Conservation (phyloP, 2,888 invertebrate genomes). For the Nasonia oneida region DNA sequence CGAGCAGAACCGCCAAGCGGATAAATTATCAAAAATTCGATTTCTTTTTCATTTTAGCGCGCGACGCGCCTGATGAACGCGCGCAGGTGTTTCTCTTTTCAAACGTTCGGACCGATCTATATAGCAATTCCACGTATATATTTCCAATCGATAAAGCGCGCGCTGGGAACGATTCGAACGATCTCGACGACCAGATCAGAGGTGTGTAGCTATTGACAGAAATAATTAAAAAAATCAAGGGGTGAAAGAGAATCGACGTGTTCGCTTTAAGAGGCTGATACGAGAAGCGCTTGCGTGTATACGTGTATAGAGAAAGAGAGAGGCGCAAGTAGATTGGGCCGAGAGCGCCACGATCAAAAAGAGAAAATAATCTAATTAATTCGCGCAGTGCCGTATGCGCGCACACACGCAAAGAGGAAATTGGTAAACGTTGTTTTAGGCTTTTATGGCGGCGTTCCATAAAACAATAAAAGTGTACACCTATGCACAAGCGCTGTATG, state of each 20-base stretch:
- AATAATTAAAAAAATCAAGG: constrained; percentile 70
- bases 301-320: constrained; percentile 26
- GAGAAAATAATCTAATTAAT: constrained; percentile 63
- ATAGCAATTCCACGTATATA: neutral
- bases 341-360: constrained; percentile 51
- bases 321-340: constrained; percentile 32
- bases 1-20: constrained; percentile 30
- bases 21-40: constrained; percentile 58
- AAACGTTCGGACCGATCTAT: constrained; percentile 16
- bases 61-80: constrained; percentile 44
- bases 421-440: constrained; percentile 71
- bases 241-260: constrained; percentile 60
- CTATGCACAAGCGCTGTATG: neutral
- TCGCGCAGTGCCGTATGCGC: constrained; percentile 36
- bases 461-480: neutral
- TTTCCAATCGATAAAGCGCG: constrained; percentile 50
- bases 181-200: neutral
- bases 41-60: constrained; percentile 53
- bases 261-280: constrained; percentile 56
- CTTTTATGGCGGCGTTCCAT: constrained; percentile 64
- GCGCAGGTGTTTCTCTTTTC: constrained; percentile 50
- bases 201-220: constrained; percentile 60
- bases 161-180: constrained; percentile 24
- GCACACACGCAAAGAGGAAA: constrained; percentile 35
- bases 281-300: constrained; percentile 40